phyloP scores from a whole-genome alignment of 2,797 vertebrate genomes.

The Rhabdophis nuchalis region DNA sequence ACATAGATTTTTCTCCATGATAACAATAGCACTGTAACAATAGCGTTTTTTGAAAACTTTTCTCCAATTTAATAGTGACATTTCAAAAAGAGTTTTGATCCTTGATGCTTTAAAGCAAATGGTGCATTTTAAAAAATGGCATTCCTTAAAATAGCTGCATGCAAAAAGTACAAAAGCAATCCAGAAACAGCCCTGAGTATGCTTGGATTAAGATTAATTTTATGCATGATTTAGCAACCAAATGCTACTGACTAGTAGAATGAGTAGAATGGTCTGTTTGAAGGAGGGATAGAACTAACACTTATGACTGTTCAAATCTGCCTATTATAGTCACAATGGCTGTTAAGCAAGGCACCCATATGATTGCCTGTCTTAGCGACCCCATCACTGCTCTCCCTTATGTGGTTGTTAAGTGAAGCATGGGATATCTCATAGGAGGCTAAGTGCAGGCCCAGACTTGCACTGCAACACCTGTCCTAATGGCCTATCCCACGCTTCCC shows the following conservation, averaged over 20 bases:
- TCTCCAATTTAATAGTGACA: background rate
- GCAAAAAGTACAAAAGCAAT: background rate
- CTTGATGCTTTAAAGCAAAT: background rate
- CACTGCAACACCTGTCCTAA: background rate
- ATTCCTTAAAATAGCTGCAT: background rate
- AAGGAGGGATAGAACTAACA: background rate
- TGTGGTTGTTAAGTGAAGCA: background rate
- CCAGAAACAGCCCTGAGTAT: background rate
- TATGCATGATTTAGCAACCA: background rate
- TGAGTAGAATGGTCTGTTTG: background rate
- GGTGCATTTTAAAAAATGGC: background rate
- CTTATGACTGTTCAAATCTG: background rate
- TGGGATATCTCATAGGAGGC: background rate
- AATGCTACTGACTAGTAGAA: background rate
- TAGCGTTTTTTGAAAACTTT: too few species aligned
- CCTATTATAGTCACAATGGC: background rate
- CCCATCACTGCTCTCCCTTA: background rate
- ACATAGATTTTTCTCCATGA: background rate
- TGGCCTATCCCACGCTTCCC: background rate
- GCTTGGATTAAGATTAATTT: background rate
- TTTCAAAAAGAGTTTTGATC: background rate
- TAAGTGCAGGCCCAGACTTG: background rate
- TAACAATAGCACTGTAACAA: too few species aligned
- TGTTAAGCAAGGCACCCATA: background rate
- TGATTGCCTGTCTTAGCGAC: background rate